Evolutionary conservation across 2,888 invertebrate species (phyloP).

Genomic region (Linnaemya vulpina): DNA sequence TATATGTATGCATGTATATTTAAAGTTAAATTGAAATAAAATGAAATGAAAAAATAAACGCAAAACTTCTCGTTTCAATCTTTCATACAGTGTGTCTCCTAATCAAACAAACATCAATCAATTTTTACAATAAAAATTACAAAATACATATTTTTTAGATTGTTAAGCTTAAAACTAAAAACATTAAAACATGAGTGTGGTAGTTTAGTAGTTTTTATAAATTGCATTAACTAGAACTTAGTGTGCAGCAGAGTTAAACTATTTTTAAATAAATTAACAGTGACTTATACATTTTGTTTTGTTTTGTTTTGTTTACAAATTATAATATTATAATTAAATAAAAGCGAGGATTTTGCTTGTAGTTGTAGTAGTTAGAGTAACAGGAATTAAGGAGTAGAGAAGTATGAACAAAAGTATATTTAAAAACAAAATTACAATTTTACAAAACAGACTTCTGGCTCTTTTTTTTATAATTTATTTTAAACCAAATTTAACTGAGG

Average conservation of each 20-base stretch:
- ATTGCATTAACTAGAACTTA: slow-evolving; percentile 49
- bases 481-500: slow-evolving; percentile 53
- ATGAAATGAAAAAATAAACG: slow-evolving; percentile 41
- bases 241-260: slow-evolving; percentile 44
- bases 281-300: slow-evolving; percentile 65
- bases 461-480: slow-evolving; percentile 20
- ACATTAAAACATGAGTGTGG: slow-evolving; percentile 53
- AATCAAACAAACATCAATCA: slow-evolving; percentile 21
- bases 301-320: slow-evolving; percentile 24
- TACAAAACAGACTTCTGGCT: slow-evolving; percentile 63
- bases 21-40: slow-evolving; percentile 33
- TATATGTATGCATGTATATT: slow-evolving; percentile 2
- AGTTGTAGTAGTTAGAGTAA: slow-evolving; percentile 44
- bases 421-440: slow-evolving; percentile 64
- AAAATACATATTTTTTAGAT: slow-evolving; percentile 11
- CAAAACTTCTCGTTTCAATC: slow-evolving; percentile 37
- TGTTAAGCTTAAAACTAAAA: slow-evolving; percentile 55
- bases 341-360: slow-evolving; percentile 67
- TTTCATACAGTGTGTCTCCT: slow-evolving; percentile 14
- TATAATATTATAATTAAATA: slow-evolving; percentile 55
- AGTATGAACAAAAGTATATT: slow-evolving; percentile 54
- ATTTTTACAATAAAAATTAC: slow-evolving; percentile 47
- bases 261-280: slow-evolving; percentile 61
- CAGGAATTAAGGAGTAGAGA: slow-evolving; percentile 48
- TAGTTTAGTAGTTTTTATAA: slow-evolving; percentile 31